Conservation (phyloP, 2,888 invertebrate species). For the Heteropelma amictum region DNA sequence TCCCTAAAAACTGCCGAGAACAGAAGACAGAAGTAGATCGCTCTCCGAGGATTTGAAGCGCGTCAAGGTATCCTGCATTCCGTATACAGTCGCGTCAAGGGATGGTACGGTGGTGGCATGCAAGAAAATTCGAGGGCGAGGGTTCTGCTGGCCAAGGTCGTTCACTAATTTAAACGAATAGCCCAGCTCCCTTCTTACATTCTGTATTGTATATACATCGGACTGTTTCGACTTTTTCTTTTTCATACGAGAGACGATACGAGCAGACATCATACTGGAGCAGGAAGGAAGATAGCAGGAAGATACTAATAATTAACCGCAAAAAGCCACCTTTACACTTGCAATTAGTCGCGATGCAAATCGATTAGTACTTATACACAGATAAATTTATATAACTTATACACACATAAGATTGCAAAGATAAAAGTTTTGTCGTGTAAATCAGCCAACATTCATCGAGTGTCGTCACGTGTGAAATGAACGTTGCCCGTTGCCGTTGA, state of each 20-base stretch:
- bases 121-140: constrained; percentile 54
- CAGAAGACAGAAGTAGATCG: constrained; percentile 24
- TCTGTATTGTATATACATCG: constrained; percentile 13
- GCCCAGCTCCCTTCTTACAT: constrained; percentile 43
- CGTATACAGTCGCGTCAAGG: constrained; percentile 49
- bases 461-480: too few relatives aligned
- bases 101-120: constrained; percentile 16
- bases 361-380: too few relatives aligned
- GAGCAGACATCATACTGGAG: background rate
- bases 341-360: too few relatives aligned
- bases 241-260: background rate
- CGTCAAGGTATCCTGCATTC: constrained; percentile 52
- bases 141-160: constrained; percentile 55
- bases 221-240: constrained; percentile 20
- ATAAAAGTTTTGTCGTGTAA: too few relatives aligned
- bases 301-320: background rate
- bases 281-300: background rate
- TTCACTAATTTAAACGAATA: constrained; percentile 58
- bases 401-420: too few relatives aligned
- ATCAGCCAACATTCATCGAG: too few relatives aligned
- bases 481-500: too few relatives aligned
- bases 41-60: constrained; percentile 55
- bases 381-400: too few relatives aligned
- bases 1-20: constrained; percentile 35
- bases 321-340: too few relatives aligned